Percentiles rank a stretch among this genome's conserved stretches.
Conservation (phyloP, 2,888 invertebrate species). For the Escarpia spicata region DNA sequence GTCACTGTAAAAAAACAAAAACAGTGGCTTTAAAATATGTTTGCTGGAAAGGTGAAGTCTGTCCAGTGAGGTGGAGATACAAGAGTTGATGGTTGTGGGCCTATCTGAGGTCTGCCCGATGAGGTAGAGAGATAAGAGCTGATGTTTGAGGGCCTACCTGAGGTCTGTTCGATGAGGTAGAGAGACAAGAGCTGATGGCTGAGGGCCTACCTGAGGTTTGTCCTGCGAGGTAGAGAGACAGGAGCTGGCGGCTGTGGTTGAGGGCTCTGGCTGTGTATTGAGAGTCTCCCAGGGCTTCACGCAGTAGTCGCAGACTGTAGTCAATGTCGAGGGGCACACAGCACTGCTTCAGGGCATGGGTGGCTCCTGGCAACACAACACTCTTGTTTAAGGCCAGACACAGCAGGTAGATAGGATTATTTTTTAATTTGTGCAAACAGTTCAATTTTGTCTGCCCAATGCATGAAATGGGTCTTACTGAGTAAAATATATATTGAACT, state of each 20-base stretch:
- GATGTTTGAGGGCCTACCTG: too few species aligned
- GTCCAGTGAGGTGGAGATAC: constrained; percentile 52
- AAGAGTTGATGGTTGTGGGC: constrained; percentile 37
- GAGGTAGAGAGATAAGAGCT: too few species aligned
- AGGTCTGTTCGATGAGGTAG: background rate
- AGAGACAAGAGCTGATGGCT: background rate
- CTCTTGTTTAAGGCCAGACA: background rate
- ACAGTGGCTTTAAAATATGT: constrained; percentile 28
- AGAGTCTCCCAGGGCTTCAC: constrained; percentile 52
- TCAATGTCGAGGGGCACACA: constrained; percentile 62
- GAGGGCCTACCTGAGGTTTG: constrained; percentile 56
- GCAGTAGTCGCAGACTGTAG: constrained; percentile 53
- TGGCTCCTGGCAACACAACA: background rate
- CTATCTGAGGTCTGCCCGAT: background rate
- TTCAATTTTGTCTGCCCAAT: too few species aligned
- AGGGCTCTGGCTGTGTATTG: constrained; percentile 59
- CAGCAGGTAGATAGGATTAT: too few species aligned
- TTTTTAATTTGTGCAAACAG: too few species aligned
- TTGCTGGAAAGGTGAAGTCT: constrained; percentile 58
- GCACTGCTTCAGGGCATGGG: constrained; percentile 33
- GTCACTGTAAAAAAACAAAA: background rate
- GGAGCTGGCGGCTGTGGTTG: constrained; percentile 59
- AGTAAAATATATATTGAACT: too few species aligned
- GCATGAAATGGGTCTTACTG: too few species aligned
- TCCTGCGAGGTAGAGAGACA: constrained; percentile 61